Evolutionary conservation across 2,888 invertebrate species (phyloP).

Genomic region (Mesorhabditis spiculigera): DNA sequence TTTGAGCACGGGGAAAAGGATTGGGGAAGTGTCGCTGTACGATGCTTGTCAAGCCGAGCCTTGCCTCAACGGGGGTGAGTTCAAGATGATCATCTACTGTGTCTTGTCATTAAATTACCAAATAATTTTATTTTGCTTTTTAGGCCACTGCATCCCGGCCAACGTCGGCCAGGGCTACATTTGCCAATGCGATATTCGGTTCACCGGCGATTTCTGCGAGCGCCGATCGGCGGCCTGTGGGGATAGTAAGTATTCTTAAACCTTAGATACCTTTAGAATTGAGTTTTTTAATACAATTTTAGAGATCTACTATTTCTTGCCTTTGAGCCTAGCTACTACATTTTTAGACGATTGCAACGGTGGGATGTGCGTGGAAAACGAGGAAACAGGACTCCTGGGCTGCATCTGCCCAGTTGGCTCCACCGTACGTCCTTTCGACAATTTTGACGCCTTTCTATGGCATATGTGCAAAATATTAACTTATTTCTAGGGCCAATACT

Average conservation of each 20-base stretch:
- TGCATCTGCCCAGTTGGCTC: conserved; percentile 45
- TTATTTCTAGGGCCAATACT: background rate
- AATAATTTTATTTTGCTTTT: no score
- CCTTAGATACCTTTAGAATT: no score
- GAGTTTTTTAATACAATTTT: no score
- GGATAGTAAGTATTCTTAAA: conserved; percentile 16
- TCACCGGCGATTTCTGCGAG: conserved; percentile 44
- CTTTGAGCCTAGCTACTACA: background rate
- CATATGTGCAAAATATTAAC: background rate
- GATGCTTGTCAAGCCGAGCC: background rate
- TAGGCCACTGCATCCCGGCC: conserved; percentile 6
- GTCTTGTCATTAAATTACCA: no score
- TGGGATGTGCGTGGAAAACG: conserved; percentile 42
- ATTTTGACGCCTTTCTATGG: background rate
- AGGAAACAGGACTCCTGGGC: conserved; percentile 28
- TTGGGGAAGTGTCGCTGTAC: conserved; percentile 1
- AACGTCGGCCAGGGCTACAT: conserved; percentile 30
- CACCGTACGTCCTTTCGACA: background rate
- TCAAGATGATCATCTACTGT: background rate
- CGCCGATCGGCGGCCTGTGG: conserved; percentile 27
- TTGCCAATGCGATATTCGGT: conserved; percentile 38
- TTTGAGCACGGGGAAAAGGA: conserved; percentile 4
- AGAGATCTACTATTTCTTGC: no score
- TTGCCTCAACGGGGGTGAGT: conserved; percentile 1
- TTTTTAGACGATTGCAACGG: conserved; percentile 31